Percentiles rank a stretch among this genome's conserved stretches.
These are phyloP conservation scores for Hemitrygon akajei DNA, from an alignment of 2,797 vertebrate species.

Conservation along the genomic window DNA sequence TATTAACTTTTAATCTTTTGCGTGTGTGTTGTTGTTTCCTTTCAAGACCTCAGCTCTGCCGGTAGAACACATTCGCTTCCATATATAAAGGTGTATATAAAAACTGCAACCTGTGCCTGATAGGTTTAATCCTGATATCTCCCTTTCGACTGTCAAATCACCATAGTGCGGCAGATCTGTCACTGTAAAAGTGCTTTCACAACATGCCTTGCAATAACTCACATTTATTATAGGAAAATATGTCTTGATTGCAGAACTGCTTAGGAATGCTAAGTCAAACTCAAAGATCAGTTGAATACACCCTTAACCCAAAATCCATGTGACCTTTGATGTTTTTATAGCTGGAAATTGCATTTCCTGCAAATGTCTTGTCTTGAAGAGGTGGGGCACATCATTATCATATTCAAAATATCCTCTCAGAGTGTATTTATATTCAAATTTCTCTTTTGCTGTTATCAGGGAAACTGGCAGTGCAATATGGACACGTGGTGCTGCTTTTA, in stretches of 20 bases:
- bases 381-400: background rate
- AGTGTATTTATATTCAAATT: background rate
- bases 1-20: background rate
- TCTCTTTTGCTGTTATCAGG: background rate
- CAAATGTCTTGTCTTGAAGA: background rate
- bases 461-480: background rate
- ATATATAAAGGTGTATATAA: background rate
- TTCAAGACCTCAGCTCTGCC: background rate
- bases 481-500: no score
- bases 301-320: background rate
- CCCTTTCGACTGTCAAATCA: background rate
- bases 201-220: background rate
- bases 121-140: background rate
- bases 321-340: background rate
- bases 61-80: background rate
- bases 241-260: background rate
- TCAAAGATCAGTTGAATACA: background rate
- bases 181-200: background rate
- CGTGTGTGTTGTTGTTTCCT: background rate
- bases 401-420: background rate
- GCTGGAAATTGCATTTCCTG: background rate
- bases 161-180: background rate
- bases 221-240: background rate
- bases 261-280: background rate
- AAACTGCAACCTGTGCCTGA: background rate